Percentiles rank a stretch among this genome's conserved stretches.
Conservation (phyloP, 35 echinoderm and acorn worm genomes). For the Patiria miniata region DNA sequence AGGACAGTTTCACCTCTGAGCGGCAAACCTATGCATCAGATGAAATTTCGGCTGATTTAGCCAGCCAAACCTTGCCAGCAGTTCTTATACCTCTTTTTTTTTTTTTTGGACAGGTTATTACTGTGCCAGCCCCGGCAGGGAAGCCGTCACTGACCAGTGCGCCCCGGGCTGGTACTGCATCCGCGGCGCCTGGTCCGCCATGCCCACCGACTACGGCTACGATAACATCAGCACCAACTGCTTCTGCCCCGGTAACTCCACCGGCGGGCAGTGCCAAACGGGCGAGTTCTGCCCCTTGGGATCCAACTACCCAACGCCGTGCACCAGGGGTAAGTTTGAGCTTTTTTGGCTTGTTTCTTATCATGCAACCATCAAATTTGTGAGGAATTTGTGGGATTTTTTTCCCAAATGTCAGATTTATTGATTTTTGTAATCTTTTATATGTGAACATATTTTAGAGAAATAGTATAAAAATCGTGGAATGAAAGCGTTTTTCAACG, state of each 20-base stretch:
- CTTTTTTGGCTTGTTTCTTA: no score
- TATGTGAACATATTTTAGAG: no score
- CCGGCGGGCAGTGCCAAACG: constrained; percentile 87
- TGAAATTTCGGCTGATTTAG: no score
- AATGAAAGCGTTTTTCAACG: no score
- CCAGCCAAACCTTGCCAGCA: no score
- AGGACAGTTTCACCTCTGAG: no score
- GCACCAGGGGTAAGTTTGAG: constrained; percentile 61
- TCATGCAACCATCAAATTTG: no score
- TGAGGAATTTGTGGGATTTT: no score
- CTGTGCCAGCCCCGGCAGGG: constrained; percentile 73
- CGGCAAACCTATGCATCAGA: no score
- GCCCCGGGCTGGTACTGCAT: constrained; percentile 96
- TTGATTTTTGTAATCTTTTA: no score
- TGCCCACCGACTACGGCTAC: constrained; percentile 83
- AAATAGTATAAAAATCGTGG: no score
- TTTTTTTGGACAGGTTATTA: constrained; percentile 57
- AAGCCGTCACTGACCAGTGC: constrained; percentile 64
- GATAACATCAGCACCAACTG: constrained; percentile 82
- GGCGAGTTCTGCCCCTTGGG: constrained; percentile 92
- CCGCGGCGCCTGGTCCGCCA: constrained; percentile 86
- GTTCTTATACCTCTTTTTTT: neutral
- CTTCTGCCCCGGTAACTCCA: constrained; percentile 87
- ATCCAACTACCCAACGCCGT: constrained; percentile 76
- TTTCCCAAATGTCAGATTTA: no score